These are phyloP conservation scores for Rhea americana DNA, from an alignment of 2,113 vertebrate genomes.

Conservation along the genomic window DNA sequence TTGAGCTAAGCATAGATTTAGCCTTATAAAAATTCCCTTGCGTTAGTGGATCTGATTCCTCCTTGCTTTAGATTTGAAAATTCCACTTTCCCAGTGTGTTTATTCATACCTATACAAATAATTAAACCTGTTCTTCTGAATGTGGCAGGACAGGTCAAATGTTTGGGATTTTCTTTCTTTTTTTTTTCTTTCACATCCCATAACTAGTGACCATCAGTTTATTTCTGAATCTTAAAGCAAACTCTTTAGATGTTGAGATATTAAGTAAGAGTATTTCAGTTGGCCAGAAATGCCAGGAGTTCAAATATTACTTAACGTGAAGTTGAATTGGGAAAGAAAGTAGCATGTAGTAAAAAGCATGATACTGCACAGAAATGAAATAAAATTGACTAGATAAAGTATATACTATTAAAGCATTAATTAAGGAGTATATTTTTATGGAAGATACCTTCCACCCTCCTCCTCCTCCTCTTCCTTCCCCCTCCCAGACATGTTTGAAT, in stretches of 20 bases:
- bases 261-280: neutral
- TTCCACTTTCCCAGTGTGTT: neutral
- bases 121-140: neutral
- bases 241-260: fast-evolving
- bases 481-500: too few species aligned
- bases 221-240: neutral
- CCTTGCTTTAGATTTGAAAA: neutral
- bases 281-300: neutral
- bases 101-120: neutral
- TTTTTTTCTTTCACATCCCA: neutral
- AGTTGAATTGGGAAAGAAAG: neutral
- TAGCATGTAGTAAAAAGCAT: neutral
- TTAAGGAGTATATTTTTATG: too few species aligned
- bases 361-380: neutral
- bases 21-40: neutral
- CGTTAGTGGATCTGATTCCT: neutral
- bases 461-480: too few species aligned
- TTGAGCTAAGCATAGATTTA: neutral
- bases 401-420: too few species aligned
- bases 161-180: neutral
- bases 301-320: neutral
- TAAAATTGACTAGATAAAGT: neutral
- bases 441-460: too few species aligned
- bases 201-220: neutral
- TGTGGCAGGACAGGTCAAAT: neutral